Conservation (phyloP, 2,888 invertebrate genomes). For the Oxystoma pomonae region DNA sequence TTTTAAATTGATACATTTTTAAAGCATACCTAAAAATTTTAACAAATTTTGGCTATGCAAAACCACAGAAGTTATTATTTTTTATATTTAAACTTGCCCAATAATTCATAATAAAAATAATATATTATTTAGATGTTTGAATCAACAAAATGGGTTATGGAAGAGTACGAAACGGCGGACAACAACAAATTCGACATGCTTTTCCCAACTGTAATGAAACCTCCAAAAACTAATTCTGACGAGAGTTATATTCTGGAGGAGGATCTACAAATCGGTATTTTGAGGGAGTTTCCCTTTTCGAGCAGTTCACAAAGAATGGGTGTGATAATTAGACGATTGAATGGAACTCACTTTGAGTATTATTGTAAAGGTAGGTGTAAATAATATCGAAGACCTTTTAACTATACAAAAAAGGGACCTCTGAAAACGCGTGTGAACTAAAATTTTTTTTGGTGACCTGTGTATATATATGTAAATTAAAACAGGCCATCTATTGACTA, state of each 20-base stretch:
- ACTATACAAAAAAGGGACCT: too few species aligned
- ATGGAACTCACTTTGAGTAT: conserved; percentile 45
- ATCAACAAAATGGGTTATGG: conserved; percentile 85
- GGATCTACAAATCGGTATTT: conserved; percentile 67
- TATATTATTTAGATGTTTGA: conserved; percentile 93
- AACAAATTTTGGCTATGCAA: too few species aligned
- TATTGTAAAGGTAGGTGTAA: conserved; percentile 51
- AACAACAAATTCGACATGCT: conserved; percentile 81
- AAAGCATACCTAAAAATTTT: too few species aligned
- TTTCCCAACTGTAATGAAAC: conserved; percentile 81
- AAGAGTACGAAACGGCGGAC: conserved; percentile 83
- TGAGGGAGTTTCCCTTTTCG: conserved; percentile 71
- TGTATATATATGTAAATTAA: too few species aligned
- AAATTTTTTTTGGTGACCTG: too few species aligned
- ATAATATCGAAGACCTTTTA: too few species aligned
- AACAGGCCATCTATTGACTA: too few species aligned
- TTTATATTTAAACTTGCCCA: too few species aligned
- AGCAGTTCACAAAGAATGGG: conserved; percentile 88
- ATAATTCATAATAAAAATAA: too few species aligned
- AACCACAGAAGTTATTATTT: too few species aligned
- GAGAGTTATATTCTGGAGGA: conserved; percentile 35
- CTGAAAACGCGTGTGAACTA: too few species aligned
- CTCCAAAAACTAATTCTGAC: conserved; percentile 44
- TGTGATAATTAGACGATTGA: conserved; percentile 75
- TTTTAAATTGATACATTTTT: too few species aligned